These are phyloP conservation scores for Pseudois nayaur DNA, from an alignment of 2,113 vertebrate species.

Conservation along the genomic window DNA sequence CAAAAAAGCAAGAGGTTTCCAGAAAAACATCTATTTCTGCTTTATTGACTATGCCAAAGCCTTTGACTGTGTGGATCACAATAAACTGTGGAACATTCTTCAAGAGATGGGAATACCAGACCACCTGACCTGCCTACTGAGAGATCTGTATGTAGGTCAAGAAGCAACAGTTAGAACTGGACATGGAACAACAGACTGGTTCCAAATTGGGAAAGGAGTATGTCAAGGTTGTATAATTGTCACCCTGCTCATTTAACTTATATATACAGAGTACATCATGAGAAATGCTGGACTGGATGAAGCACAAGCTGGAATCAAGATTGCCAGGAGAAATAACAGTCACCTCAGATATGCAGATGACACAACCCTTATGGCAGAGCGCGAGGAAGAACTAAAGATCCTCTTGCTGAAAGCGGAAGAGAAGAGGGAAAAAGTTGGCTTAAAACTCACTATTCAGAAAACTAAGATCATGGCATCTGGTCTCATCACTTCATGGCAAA, in stretches of 20 bases:
- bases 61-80: background rate
- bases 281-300: background rate
- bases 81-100: background rate
- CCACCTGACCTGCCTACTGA: background rate
- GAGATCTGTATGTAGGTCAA: background rate
- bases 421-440: background rate
- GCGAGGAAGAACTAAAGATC: fast-evolving
- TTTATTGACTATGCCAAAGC: background rate
- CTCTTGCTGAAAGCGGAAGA: background rate
- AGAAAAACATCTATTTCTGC: background rate
- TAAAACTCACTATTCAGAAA: background rate
- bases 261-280: background rate
- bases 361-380: background rate
- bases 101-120: background rate
- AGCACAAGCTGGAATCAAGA: background rate
- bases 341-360: background rate
- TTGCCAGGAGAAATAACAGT: background rate
- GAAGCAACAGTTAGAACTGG: background rate
- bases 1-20: background rate
- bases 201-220: background rate
- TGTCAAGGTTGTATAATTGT: background rate
- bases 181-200: background rate
- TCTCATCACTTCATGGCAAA: background rate
- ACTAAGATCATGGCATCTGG: background rate
- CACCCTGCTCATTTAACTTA: background rate